phyloP scores from a whole-genome alignment of 2,113 vertebrate species.

The Anarrhichthys ocellatus region DNA sequence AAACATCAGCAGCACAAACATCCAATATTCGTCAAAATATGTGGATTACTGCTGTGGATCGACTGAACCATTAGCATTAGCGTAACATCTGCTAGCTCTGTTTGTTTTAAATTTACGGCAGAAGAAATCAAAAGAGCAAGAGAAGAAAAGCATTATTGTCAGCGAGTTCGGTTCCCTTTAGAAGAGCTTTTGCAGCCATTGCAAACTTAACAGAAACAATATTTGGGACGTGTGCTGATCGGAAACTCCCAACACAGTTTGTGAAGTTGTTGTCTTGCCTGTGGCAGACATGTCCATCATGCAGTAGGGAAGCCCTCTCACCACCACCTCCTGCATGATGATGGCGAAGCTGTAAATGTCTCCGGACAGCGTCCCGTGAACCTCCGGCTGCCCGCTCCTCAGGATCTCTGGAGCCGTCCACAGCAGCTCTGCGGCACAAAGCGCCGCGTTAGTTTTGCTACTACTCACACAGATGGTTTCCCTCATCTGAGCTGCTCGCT shows the following conservation, averaged over 20 bases:
- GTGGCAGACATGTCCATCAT: slow-evolving; percentile 80
- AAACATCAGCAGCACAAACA: no score
- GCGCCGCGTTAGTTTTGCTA: background rate
- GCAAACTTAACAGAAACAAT: background rate
- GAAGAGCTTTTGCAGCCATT: no score
- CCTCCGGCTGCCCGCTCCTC: slow-evolving; percentile 62
- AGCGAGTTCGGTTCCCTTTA: no score
- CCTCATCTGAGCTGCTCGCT: background rate
- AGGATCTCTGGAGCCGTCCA: slow-evolving; percentile 87
- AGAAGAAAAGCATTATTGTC: no score
- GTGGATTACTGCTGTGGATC: no score
- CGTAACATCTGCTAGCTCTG: no score
- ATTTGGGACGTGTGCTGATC: background rate
- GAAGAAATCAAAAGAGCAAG: no score
- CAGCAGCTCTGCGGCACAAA: slow-evolving; percentile 71
- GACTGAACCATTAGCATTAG: no score
- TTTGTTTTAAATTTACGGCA: no score
- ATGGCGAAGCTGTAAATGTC: slow-evolving; percentile 87
- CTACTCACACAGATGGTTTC: background rate
- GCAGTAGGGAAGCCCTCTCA: slow-evolving; percentile 83
- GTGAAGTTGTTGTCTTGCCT: slow-evolving; percentile 56
- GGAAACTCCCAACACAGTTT: background rate
- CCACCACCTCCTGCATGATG: slow-evolving; percentile 86
- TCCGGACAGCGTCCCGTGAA: slow-evolving; percentile 68
- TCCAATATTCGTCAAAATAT: no score